A percentile compares a stretch with the other conserved stretches of the same genome.
phyloP scores from a whole-genome alignment of 2,797 vertebrate genomes.

The Petrocephalus sullivani region DNA sequence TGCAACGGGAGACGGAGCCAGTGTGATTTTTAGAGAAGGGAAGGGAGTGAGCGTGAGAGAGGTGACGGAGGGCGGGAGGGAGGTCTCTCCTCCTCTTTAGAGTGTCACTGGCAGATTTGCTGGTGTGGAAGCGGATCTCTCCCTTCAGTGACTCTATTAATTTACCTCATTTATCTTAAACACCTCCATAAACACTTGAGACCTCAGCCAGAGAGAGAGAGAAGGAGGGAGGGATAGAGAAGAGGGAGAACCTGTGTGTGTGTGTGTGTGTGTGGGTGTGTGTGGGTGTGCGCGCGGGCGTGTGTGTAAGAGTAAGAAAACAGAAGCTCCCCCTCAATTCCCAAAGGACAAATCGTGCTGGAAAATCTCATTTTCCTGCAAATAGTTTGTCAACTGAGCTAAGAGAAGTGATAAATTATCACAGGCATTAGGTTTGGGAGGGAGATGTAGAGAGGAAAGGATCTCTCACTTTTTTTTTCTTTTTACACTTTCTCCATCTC shows the following conservation, averaged over 20 bases:
- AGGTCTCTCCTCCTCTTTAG: constrained; percentile 47
- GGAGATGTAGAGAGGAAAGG: constrained; percentile 55
- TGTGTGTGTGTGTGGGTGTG: constrained; percentile 27
- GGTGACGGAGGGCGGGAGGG: constrained; percentile 29
- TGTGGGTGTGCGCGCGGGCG: constrained; percentile 22
- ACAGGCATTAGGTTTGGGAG: constrained; percentile 68
- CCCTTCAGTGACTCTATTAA: constrained; percentile 88
- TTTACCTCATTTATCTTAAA: constrained; percentile 95
- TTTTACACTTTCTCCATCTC: constrained; percentile 27
- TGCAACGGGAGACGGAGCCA: background rate
- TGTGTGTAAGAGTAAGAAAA: constrained; percentile 52
- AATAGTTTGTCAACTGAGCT: constrained; percentile 94
- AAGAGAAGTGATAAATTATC: constrained; percentile 91
- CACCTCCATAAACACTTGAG: constrained; percentile 73
- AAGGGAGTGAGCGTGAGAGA: constrained; percentile 27
- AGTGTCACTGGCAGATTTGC: constrained; percentile 66
- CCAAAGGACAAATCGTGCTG: constrained; percentile 85
- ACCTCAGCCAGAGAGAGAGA: constrained; percentile 51
- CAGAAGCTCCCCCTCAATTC: constrained; percentile 76
- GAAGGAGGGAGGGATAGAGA: constrained; percentile 13
- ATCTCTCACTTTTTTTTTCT: constrained; percentile 47
- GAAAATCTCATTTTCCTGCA: constrained; percentile 94
- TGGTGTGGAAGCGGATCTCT: constrained; percentile 73
- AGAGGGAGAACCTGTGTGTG: constrained; percentile 26
- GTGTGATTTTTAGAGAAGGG: constrained; percentile 12